These are phyloP conservation scores for Hirtodrosophila confusa DNA, from an alignment of 2,888 invertebrate species.

Conservation along the genomic window DNA sequence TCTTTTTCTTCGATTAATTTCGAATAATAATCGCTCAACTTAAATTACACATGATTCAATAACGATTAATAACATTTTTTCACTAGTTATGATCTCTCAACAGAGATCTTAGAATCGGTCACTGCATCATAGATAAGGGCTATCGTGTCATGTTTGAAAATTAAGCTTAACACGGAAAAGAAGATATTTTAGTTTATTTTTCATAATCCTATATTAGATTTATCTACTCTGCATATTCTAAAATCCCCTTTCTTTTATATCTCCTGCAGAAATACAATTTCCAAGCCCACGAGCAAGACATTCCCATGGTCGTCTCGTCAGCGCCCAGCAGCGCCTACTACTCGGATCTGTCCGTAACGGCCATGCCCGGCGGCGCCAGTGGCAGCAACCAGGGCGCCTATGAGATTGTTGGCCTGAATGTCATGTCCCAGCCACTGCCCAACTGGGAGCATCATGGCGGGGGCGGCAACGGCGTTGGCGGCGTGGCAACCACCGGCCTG, in stretches of 20 bases:
- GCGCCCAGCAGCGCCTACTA: conserved; percentile 91
- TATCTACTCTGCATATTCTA: no score
- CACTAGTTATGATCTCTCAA: no score
- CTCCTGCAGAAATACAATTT: conserved; percentile 82
- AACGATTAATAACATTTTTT: no score
- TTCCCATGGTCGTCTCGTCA: conserved; percentile 86
- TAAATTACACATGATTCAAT: no score
- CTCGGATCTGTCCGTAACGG: conserved; percentile 87
- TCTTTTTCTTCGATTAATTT: no score
- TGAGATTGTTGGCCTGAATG: conserved; percentile 86
- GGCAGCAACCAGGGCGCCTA: conserved; percentile 86
- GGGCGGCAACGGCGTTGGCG: conserved; percentile 27
- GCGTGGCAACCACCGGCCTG: conserved; percentile 46
- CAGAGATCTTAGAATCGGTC: no score
- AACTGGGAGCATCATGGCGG: conserved; percentile 83
- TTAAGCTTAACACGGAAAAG: no score
- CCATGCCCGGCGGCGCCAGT: conserved; percentile 83
- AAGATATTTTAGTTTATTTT: no score
- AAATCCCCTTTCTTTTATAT: background rate
- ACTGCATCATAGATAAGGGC: no score
- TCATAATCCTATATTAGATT: no score
- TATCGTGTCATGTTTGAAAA: no score
- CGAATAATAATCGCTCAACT: no score
- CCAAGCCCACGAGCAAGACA: conserved; percentile 84
- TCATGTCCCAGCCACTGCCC: conserved; percentile 85